A percentile compares a stretch with the other conserved stretches of the same genome.
These are phyloP conservation scores for Drosophila fungiperda DNA, from an alignment of 2,888 invertebrate species.

Conservation along the genomic window DNA sequence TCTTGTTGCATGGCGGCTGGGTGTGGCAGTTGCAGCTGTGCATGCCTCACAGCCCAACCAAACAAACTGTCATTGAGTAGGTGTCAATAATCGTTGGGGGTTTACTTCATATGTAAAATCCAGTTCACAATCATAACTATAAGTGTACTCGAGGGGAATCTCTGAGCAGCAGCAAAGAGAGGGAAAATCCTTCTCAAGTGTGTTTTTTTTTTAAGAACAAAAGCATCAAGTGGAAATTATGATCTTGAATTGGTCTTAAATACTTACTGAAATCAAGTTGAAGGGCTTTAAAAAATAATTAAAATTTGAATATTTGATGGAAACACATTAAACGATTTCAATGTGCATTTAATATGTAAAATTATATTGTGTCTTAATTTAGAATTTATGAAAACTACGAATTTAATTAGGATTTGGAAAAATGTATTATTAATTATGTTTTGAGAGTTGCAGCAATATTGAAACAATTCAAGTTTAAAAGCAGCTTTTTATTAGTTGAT, in stretches of 20 bases:
- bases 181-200: neutral
- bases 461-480: neutral
- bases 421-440: neutral
- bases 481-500: neutral
- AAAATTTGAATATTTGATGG: neutral
- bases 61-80: conserved; percentile 63
- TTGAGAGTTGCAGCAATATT: no score
- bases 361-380: neutral
- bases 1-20: conserved; percentile 12
- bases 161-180: neutral
- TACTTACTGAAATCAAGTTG: neutral
- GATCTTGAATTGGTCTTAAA: neutral
- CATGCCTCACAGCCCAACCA: conserved; percentile 33
- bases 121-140: conserved; percentile 1
- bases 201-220: neutral
- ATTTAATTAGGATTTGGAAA: neutral
- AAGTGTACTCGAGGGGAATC: neutral
- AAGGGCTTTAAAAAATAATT: neutral
- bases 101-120: conserved; percentile 19
- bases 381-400: neutral
- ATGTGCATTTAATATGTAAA: neutral
- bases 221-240: neutral
- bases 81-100: conserved; percentile 61
- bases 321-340: neutral
- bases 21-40: conserved; percentile 27